Percentiles rank a stretch among this genome's conserved stretches.
Conservation (phyloP, 2,888 invertebrate species). For the Lagria hirta region DNA sequence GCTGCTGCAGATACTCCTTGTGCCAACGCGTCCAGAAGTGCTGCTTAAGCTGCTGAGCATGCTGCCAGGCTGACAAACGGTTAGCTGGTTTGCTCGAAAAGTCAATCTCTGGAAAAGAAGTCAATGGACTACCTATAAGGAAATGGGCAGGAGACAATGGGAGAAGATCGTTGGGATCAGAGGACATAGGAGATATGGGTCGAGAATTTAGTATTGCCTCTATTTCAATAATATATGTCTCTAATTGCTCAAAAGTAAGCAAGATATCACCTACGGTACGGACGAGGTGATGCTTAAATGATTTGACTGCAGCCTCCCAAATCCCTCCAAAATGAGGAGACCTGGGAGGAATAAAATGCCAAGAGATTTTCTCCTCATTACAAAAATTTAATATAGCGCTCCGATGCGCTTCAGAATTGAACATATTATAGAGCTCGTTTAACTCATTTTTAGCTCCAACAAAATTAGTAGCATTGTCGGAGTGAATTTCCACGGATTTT, state of each 20-base stretch:
- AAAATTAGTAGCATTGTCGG: too few species aligned
- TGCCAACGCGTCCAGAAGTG: slow-evolving; percentile 4
- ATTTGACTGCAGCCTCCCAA: background rate
- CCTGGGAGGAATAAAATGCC: slow-evolving; percentile 6
- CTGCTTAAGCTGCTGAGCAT: background rate
- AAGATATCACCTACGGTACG: background rate
- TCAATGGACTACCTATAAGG: background rate
- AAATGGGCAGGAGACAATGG: background rate
- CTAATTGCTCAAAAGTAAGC: slow-evolving; percentile 6
- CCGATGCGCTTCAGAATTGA: too few species aligned
- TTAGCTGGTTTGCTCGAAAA: background rate
- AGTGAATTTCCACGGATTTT: too few species aligned
- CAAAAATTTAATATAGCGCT: too few species aligned
- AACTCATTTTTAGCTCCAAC: too few species aligned
- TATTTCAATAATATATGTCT: slow-evolving; percentile 6
- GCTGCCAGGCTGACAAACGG: slow-evolving; percentile 1
- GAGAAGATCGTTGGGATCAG: slow-evolving; percentile 1
- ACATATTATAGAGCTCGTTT: too few species aligned
- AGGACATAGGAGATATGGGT: background rate
- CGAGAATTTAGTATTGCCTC: slow-evolving; percentile 1
- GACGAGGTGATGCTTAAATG: slow-evolving; percentile 3
- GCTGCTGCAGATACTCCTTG: slow-evolving; percentile 6
- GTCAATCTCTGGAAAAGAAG: background rate
- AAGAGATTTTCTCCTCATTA: background rate
- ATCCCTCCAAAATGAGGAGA: slow-evolving; percentile 1